Conservation (phyloP, 2,888 invertebrate species). For the Agriopis marginaria region DNA sequence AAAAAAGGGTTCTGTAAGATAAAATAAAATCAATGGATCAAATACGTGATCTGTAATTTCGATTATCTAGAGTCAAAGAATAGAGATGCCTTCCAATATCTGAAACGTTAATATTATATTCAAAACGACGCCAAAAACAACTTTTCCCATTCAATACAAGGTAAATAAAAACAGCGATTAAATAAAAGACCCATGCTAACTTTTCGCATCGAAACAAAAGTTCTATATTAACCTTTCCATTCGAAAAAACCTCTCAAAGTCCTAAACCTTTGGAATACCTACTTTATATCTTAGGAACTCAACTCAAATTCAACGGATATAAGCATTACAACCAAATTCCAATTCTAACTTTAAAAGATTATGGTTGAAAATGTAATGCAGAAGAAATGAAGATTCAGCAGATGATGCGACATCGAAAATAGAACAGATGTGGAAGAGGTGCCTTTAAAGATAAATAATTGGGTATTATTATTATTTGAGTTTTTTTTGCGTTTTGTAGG, state of each 20-base stretch:
- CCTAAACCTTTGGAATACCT: slow-evolving; percentile 45
- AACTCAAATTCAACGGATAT: background rate
- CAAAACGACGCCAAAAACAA: slow-evolving; percentile 14
- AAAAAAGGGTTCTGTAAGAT: background rate
- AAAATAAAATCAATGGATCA: background rate
- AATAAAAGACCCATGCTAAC: slow-evolving; percentile 46
- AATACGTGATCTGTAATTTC: background rate
- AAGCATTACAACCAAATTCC: slow-evolving; percentile 10
- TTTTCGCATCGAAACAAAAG: slow-evolving; percentile 49
- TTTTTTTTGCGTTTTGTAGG: slow-evolving; percentile 66
- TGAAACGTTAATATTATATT: slow-evolving; percentile 7
- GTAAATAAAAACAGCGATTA: slow-evolving; percentile 41
- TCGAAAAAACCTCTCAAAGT: slow-evolving; percentile 28
- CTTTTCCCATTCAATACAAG: slow-evolving; percentile 20
- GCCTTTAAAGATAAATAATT: slow-evolving; percentile 70
- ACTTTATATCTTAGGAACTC: slow-evolving; percentile 36
- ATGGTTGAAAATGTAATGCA: slow-evolving; percentile 29
- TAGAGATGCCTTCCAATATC: slow-evolving; percentile 1
- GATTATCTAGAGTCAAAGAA: background rate
- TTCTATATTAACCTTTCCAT: slow-evolving; percentile 38
- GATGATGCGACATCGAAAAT: slow-evolving; percentile 62
- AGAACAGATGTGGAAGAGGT: slow-evolving; percentile 73
- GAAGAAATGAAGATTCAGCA: slow-evolving; percentile 43
- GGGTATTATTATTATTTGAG: slow-evolving; percentile 56
- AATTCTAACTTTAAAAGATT: background rate